Percentiles rank a stretch among this genome's conserved stretches.
Evolutionary conservation across 2,797 vertebrate genomes (phyloP).

Genomic region (Platalea minor): DNA sequence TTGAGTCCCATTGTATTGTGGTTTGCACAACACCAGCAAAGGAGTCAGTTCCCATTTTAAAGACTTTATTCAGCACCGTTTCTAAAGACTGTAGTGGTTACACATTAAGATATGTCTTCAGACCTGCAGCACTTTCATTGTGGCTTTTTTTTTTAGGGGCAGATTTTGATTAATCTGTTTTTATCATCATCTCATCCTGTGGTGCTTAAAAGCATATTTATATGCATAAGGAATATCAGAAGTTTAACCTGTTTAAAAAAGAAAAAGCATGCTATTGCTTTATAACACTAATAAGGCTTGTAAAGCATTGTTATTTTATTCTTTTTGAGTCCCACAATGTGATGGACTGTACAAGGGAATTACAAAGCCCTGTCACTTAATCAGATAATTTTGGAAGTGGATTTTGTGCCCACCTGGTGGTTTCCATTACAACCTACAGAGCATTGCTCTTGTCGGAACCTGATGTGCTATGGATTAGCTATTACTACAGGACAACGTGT

Average conservation of each 20-base stretch:
- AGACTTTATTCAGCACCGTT: neutral
- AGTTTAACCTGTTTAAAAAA: neutral
- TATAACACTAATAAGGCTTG: neutral
- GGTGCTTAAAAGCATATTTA: neutral
- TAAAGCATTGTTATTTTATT: neutral
- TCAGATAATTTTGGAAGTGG: slow-evolving; percentile 45
- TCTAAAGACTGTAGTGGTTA: neutral
- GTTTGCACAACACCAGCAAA: neutral
- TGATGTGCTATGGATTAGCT: neutral
- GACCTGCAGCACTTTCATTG: neutral
- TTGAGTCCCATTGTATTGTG: neutral
- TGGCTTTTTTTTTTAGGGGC: neutral
- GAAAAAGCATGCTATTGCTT: neutral
- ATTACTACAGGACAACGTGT: neutral
- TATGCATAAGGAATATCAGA: neutral
- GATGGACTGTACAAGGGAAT: neutral
- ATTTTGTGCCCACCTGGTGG: slow-evolving; percentile 52
- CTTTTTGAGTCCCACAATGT: neutral
- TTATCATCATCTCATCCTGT: neutral
- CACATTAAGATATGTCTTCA: neutral
- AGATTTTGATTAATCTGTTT: neutral
- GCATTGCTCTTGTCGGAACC: neutral
- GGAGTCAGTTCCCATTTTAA: neutral
- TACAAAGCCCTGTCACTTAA: slow-evolving; percentile 26
- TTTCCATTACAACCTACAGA: slow-evolving; percentile 19